phyloP scores from a whole-genome alignment of 2,888 invertebrate genomes.

The Nebria brevicollis region DNA sequence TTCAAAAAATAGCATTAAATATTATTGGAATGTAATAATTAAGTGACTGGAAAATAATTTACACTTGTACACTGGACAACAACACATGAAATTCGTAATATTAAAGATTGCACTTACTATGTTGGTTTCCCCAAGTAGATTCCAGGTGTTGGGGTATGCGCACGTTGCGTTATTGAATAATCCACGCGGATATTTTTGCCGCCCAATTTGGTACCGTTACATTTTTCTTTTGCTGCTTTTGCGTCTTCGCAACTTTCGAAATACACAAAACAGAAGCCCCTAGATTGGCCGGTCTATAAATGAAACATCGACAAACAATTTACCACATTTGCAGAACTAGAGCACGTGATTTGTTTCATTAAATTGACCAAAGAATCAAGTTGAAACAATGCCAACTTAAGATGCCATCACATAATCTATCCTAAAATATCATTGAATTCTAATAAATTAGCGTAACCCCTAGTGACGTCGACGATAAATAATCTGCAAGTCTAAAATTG shows the following conservation, averaged over 20 bases:
- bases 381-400: neutral
- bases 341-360: neutral
- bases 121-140: constrained; percentile 97
- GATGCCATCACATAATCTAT: neutral
- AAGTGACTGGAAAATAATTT: neutral
- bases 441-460: too few relatives aligned
- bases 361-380: neutral
- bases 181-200: constrained; percentile 93
- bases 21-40: constrained; percentile 2
- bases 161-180: constrained; percentile 94
- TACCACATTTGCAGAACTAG: neutral
- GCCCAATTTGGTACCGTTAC: constrained; percentile 94
- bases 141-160: constrained; percentile 97
- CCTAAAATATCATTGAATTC: too few relatives aligned
- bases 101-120: constrained; percentile 65
- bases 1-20: constrained; percentile 4
- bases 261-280: constrained; percentile 98
- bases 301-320: constrained; percentile 39
- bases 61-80: too few relatives aligned
- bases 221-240: constrained; percentile 91
- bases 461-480: too few relatives aligned
- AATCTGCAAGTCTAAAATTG: neutral
- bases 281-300: constrained; percentile 85
- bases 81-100: too few relatives aligned
- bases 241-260: constrained; percentile 90